Percentiles rank a stretch among this genome's conserved stretches.
These are phyloP conservation scores for Stylophora pistillata DNA, from an alignment of 64 coral and sea anemone genomes.

Conservation along the genomic window DNA sequence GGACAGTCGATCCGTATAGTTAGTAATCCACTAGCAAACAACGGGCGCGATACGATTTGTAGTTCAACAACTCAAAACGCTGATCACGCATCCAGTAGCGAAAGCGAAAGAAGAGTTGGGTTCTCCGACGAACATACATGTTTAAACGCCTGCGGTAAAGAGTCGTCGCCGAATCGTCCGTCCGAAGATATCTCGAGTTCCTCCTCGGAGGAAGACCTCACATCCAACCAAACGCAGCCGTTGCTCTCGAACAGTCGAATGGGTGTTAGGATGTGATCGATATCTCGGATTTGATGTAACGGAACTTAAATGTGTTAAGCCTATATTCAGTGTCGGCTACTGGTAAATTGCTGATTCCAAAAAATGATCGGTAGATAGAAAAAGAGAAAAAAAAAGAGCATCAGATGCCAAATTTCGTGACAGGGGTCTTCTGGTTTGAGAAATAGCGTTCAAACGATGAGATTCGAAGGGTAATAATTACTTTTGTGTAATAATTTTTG, in stretches of 20 bases:
- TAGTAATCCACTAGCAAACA: slow-evolving; percentile 26
- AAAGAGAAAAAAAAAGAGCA: no score
- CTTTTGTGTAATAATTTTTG: no score
- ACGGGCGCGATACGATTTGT: neutral
- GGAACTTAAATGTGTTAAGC: neutral
- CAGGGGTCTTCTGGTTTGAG: no score
- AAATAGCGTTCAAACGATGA: no score
- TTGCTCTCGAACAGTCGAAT: slow-evolving; percentile 2
- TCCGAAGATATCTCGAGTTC: slow-evolving; percentile 6
- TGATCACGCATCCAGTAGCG: neutral
- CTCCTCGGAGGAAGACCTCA: slow-evolving; percentile 56
- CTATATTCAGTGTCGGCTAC: neutral
- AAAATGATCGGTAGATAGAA: no score
- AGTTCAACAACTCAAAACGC: neutral
- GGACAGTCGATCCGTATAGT: slow-evolving; percentile 36
- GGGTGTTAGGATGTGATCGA: neutral
- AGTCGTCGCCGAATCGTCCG: neutral
- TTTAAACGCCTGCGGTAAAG: neutral
- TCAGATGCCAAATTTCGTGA: no score
- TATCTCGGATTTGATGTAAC: neutral
- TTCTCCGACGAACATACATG: neutral
- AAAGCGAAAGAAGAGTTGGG: neutral
- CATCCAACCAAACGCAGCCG: slow-evolving; percentile 23
- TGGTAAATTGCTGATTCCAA: no score
- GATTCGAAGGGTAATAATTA: no score